These are phyloP conservation scores for Tauraco hartlaubi DNA, from an alignment of 2,797 vertebrate species.

Conservation along the genomic window DNA sequence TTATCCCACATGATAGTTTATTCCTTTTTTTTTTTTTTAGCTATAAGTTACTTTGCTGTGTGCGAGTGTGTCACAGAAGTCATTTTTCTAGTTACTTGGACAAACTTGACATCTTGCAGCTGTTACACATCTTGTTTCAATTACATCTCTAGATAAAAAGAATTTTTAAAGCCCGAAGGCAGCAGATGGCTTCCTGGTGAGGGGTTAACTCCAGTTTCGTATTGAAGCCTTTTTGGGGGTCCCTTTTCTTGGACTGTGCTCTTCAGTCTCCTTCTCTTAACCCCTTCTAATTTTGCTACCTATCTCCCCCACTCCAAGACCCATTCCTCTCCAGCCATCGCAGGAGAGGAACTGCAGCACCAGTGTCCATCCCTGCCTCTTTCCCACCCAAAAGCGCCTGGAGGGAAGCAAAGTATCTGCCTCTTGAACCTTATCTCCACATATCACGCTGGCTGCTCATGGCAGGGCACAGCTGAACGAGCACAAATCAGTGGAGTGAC, in stretches of 20 bases:
- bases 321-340: background rate
- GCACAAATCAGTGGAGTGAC: conserved; percentile 65
- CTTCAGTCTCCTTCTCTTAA: background rate
- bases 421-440: conserved; percentile 25
- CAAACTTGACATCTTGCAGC: conserved; percentile 54
- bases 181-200: conserved; percentile 62
- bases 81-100: conserved; percentile 57
- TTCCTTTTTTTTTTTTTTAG: background rate
- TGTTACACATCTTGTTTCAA: conserved; percentile 66
- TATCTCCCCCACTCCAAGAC: background rate
- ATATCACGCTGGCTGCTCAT: background rate
- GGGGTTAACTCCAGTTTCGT: conserved; percentile 7
- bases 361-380: background rate
- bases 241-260: background rate
- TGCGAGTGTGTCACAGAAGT: background rate
- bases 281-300: background rate
- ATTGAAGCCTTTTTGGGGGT: conserved; percentile 14
- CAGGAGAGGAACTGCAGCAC: background rate
- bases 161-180: conserved; percentile 58
- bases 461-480: conserved; percentile 33
- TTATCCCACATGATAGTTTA: background rate
- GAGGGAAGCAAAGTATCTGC: background rate
- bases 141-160: conserved; percentile 68
- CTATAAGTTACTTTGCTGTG: background rate
- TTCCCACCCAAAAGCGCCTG: background rate